These are phyloP conservation scores for Nesospiza acunhae DNA, from an alignment of 2,113 vertebrate genomes.

Conservation along the genomic window DNA sequence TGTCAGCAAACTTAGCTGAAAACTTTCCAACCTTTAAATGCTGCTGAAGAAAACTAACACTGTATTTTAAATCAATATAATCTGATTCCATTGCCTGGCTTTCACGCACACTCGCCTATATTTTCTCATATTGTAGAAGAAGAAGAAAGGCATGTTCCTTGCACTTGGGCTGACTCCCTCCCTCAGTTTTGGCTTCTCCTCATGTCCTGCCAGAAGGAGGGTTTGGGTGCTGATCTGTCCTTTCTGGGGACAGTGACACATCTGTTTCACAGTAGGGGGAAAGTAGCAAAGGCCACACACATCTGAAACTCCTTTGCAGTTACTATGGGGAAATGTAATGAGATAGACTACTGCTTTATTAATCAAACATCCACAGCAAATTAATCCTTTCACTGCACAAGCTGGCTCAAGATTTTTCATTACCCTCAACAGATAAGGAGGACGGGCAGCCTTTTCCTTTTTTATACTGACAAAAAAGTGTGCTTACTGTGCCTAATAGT, in stretches of 20 bases:
- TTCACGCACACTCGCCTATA: neutral
- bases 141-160: neutral
- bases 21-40: neutral
- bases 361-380: slow-evolving; percentile 43
- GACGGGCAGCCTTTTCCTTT: neutral
- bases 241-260: neutral
- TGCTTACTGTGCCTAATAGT: neutral
- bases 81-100: neutral
- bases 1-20: neutral
- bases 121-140: neutral
- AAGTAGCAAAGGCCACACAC: neutral
- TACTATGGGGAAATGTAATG: neutral
- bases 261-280: neutral
- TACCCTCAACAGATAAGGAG: neutral
- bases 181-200: neutral
- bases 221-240: neutral
- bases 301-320: neutral
- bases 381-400: slow-evolving; percentile 21
- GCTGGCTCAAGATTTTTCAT: slow-evolving; percentile 1
- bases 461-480: neutral
- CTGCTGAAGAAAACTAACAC: neutral
- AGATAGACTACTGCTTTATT: slow-evolving; percentile 45
- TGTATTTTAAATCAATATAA: neutral
- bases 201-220: neutral
- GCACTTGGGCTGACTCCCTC: neutral